Conservation (phyloP, 1,140 invertebrate genomes). For the Diprion similis region DNA sequence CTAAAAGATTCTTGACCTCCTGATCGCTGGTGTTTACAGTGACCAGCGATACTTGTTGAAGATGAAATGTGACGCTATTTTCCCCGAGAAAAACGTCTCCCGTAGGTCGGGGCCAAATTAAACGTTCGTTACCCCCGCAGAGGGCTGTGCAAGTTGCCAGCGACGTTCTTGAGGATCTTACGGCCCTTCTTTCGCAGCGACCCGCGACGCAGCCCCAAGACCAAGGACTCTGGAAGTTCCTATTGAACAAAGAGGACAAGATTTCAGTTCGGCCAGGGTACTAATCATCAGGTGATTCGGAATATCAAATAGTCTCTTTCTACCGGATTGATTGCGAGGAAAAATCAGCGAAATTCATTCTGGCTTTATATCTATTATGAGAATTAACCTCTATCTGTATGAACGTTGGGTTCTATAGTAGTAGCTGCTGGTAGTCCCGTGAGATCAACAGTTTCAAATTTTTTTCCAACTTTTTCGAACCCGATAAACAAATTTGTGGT, state of each 20-base stretch:
- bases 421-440: too few relatives aligned
- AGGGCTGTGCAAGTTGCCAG: conserved; percentile 54
- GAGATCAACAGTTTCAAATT: too few relatives aligned
- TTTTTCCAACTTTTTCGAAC: too few relatives aligned
- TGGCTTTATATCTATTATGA: too few relatives aligned
- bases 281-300: too few relatives aligned
- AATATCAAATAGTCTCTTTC: too few relatives aligned
- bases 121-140: conserved; percentile 52
- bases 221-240: conserved; percentile 58
- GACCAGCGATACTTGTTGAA: conserved; percentile 58
- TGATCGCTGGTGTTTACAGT: conserved; percentile 55
- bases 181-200: conserved; percentile 53
- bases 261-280: too few relatives aligned
- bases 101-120: conserved; percentile 57
- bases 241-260: conserved; percentile 20
- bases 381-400: too few relatives aligned
- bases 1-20: conserved; percentile 57
- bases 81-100: conserved; percentile 48
- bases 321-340: too few relatives aligned
- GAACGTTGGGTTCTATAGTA: too few relatives aligned
- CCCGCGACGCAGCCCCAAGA: conserved; percentile 58
- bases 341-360: too few relatives aligned
- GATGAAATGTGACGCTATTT: conserved; percentile 48
- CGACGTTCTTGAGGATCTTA: conserved; percentile 51
- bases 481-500: too few relatives aligned